Conservation (phyloP, 2,888 invertebrate species). For the Oxystoma pomonae region DNA sequence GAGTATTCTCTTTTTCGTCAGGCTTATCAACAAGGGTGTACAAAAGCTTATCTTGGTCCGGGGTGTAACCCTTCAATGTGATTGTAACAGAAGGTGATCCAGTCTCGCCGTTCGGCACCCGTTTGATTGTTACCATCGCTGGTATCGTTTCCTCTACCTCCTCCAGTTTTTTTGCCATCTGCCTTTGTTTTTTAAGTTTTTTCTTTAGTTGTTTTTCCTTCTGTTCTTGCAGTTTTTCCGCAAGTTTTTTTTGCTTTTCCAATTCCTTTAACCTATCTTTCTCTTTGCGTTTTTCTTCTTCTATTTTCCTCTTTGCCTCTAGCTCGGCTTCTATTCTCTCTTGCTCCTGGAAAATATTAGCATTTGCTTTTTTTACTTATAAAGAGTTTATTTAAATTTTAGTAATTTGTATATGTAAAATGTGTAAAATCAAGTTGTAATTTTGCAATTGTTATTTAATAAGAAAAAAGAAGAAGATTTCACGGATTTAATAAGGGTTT, state of each 20-base stretch:
- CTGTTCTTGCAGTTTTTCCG: slow-evolving; percentile 36
- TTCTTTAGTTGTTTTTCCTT: slow-evolving; percentile 33
- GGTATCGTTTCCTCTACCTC: slow-evolving; percentile 44
- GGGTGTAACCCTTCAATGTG: slow-evolving; percentile 68
- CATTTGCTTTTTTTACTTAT: no score
- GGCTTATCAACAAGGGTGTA: slow-evolving; percentile 57
- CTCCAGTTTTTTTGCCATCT: slow-evolving; percentile 19
- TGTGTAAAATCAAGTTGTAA: no score
- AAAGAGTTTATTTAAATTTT: no score
- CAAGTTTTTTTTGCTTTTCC: slow-evolving; percentile 42
- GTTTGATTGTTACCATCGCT: slow-evolving; percentile 67
- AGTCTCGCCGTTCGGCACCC: slow-evolving; percentile 62
- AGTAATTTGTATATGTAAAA: no score
- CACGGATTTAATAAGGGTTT: no score
- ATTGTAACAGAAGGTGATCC: slow-evolving; percentile 72
- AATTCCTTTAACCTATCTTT: slow-evolving; percentile 43
- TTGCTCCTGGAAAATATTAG: slow-evolving; percentile 39
- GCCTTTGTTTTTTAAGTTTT: slow-evolving; percentile 26
- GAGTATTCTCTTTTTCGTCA: slow-evolving; percentile 25
- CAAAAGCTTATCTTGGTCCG: slow-evolving; percentile 68
- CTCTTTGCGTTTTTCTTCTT: slow-evolving; percentile 36
- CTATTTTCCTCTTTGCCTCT: slow-evolving; percentile 30
- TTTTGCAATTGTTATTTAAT: no score
- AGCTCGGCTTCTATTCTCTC: slow-evolving; percentile 35
- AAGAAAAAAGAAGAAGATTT: no score